phyloP scores from a whole-genome alignment of 2,888 invertebrate species.

The Tineola bisselliella region DNA sequence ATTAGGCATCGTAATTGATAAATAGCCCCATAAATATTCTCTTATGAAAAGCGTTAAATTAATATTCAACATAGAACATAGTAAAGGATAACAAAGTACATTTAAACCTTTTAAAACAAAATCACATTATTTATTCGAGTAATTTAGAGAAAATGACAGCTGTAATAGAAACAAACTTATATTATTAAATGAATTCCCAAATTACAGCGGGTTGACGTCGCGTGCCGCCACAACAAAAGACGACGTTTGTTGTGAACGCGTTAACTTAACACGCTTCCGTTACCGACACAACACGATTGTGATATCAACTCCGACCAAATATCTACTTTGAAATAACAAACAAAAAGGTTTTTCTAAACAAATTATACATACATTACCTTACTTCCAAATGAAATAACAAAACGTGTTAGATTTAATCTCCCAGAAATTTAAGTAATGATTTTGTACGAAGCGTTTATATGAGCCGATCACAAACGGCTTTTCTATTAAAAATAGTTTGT shows the following conservation, averaged over 20 bases:
- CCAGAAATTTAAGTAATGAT: too few relatives aligned
- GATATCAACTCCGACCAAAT: background rate
- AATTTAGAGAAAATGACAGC: background rate
- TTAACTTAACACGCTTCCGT: conserved; percentile 14
- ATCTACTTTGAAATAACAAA: background rate
- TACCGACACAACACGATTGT: conserved; percentile 3
- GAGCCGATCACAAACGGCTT: too few relatives aligned
- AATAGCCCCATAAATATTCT: conserved; percentile 5
- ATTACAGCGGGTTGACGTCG: conserved; percentile 4
- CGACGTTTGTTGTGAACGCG: conserved; percentile 32
- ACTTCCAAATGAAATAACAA: background rate
- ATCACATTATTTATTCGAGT: background rate
- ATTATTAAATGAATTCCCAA: background rate
- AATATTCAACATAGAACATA: background rate
- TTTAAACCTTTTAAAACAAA: background rate
- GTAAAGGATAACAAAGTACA: background rate
- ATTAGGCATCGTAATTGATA: background rate
- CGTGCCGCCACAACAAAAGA: conserved; percentile 25
- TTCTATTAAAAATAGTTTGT: too few relatives aligned
- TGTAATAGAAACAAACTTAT: background rate
- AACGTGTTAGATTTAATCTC: too few relatives aligned
- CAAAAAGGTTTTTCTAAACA: background rate
- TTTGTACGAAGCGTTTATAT: too few relatives aligned
- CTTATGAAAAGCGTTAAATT: background rate
- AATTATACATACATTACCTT: background rate